A percentile compares a stretch with the other conserved stretches of the same genome.
phyloP scores from a whole-genome alignment of 2,113 vertebrate species.

The Mystacornis crossleyi region DNA sequence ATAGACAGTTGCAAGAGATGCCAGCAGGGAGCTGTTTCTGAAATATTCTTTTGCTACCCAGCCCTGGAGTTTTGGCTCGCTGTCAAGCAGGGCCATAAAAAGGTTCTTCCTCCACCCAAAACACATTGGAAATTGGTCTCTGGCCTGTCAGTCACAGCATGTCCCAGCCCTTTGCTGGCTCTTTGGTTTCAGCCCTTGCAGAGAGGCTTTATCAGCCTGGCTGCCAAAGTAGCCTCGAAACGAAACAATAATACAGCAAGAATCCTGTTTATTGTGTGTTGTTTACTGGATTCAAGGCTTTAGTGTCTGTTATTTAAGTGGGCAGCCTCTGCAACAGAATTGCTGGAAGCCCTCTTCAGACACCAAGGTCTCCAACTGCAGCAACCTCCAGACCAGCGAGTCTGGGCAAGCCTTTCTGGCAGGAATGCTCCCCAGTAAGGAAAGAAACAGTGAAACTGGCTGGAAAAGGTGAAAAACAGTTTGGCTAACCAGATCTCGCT shows the following conservation, averaged over 20 bases:
- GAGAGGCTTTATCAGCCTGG: not conserved
- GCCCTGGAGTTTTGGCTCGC: not conserved
- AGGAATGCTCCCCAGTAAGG: not conserved
- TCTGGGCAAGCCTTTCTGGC: conserved; percentile 7
- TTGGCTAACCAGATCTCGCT: not conserved
- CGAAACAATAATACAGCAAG: not conserved
- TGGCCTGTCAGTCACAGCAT: not conserved
- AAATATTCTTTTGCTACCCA: not conserved
- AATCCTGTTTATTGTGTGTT: not conserved
- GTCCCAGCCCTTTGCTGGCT: not conserved
- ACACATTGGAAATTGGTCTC: not conserved
- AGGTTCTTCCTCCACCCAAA: not conserved
- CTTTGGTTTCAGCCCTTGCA: not conserved
- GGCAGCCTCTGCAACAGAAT: not conserved
- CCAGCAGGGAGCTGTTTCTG: not conserved
- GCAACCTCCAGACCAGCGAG: not conserved
- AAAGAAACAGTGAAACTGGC: not conserved
- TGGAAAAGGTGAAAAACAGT: conserved; percentile 42
- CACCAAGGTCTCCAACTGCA: not conserved
- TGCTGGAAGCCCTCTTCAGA: not conserved
- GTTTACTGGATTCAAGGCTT: conserved; percentile 16
- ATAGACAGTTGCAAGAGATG: not conserved
- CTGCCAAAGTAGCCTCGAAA: conserved; percentile 19
- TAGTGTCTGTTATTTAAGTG: not conserved
- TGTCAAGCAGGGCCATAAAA: not conserved